phyloP scores from a whole-genome alignment of 2,888 invertebrate species.

The Alviniconcha strummeri region DNA sequence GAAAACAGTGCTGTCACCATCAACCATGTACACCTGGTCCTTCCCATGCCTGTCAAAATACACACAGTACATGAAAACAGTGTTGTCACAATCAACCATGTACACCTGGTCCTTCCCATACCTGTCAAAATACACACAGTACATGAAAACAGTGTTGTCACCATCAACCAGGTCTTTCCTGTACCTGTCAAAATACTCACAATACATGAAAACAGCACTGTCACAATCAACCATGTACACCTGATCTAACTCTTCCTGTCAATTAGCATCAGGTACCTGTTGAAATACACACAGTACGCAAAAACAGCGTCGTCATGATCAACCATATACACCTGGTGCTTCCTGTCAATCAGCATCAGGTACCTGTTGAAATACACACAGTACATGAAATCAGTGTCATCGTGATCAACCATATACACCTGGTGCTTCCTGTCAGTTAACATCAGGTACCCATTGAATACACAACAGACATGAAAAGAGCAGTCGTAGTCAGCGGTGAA shows the following conservation, averaged over 20 bases:
- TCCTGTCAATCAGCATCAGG: slow-evolving; percentile 95
- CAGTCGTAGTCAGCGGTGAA: too few relatives aligned
- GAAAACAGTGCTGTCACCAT: too few relatives aligned
- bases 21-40: slow-evolving; percentile 81
- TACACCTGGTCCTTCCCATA: too few relatives aligned
- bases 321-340: slow-evolving; percentile 90
- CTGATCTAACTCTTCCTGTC: slow-evolving; percentile 85
- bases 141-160: too few relatives aligned
- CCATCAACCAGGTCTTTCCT: slow-evolving; percentile 58
- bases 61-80: slow-evolving; percentile 78
- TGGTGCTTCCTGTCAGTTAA: too few relatives aligned
- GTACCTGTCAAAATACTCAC: background rate
- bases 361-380: slow-evolving; percentile 84
- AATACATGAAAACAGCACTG: too few relatives aligned
- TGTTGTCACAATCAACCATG: slow-evolving; percentile 95
- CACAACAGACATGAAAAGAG: too few relatives aligned
- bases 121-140: background rate
- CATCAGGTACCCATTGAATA: too few relatives aligned
- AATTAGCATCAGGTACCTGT: slow-evolving; percentile 96
- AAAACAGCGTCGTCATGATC: slow-evolving; percentile 94
- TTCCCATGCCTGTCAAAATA: slow-evolving; percentile 82
- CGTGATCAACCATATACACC: too few relatives aligned
- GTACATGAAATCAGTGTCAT: too few relatives aligned
- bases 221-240: slow-evolving; percentile 76
- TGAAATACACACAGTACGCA: slow-evolving; percentile 44